Evolutionary conservation across 2,797 vertebrate species (phyloP).

Genomic region (Poeciliopsis paucimaculata): DNA sequence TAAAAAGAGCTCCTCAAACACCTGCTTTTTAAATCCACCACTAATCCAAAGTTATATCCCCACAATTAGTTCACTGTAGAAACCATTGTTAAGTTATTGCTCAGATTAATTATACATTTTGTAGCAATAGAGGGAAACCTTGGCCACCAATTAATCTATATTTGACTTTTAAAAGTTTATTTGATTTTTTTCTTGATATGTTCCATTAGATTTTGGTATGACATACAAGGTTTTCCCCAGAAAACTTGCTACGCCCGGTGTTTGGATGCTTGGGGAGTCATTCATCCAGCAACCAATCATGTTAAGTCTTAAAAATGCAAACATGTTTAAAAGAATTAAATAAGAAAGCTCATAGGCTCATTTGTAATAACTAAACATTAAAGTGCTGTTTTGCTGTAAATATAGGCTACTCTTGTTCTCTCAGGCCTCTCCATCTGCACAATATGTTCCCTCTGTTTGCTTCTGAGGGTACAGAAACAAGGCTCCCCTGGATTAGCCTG

Average conservation of each 20-base stretch:
- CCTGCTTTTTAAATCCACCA: not conserved
- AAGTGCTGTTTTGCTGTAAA: conserved; percentile 33
- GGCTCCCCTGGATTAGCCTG: conserved; percentile 54
- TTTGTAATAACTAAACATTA: conserved; percentile 24
- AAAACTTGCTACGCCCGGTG: too few species aligned
- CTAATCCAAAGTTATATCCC: not conserved
- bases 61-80: not conserved
- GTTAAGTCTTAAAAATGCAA: too few species aligned
- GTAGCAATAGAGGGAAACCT: not conserved
- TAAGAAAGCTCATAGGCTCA: not conserved
- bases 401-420: conserved; percentile 25
- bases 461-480: conserved; percentile 21
- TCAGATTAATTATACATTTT: not conserved
- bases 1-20: not conserved
- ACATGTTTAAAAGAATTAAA: too few species aligned
- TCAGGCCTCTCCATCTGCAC: conserved; percentile 60
- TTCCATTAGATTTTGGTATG: not conserved
- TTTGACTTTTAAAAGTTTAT: not conserved
- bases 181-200: not conserved
- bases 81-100: not conserved
- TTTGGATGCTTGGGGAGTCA: too few species aligned
- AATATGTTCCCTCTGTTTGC: conserved; percentile 60
- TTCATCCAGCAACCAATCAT: too few species aligned
- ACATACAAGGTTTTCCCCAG: too few species aligned
- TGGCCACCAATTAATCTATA: not conserved